These are phyloP conservation scores for Saccostrea echinata DNA, from an alignment of 1,140 invertebrate genomes.

Conservation along the genomic window DNA sequence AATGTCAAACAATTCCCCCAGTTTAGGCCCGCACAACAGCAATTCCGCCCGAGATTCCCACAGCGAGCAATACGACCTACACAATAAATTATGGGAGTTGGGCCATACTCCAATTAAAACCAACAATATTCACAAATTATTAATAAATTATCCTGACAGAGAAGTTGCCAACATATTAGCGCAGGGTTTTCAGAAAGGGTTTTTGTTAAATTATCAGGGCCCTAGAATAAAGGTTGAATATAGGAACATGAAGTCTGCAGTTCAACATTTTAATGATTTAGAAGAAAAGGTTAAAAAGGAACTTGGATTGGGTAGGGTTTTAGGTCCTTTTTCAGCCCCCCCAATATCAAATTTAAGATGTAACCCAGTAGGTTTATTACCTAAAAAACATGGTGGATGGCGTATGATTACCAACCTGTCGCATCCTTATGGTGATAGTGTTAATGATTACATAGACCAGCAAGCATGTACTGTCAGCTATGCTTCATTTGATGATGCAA, in stretches of 20 bases:
- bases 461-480: too few species aligned
- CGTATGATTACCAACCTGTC: too few species aligned
- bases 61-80: too few species aligned
- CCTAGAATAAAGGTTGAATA: too few species aligned
- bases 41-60: neutral
- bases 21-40: neutral
- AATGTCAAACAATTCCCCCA: neutral
- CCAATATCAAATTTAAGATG: slow-evolving; percentile 40
- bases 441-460: too few species aligned
- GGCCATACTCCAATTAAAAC: neutral
- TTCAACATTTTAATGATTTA: neutral
- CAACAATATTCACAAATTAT: slow-evolving; percentile 20
- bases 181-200: too few species aligned
- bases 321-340: slow-evolving; percentile 1
- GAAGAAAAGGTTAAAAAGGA: neutral
- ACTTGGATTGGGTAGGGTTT: neutral
- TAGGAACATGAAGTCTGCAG: slow-evolving; percentile 10
- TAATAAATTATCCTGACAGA: slow-evolving; percentile 43
- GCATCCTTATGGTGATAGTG: too few species aligned
- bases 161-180: too few species aligned
- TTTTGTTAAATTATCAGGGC: too few species aligned
- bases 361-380: too few species aligned
- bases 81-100: too few species aligned
- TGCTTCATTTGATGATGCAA: slow-evolving; percentile 33
- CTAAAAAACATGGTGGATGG: too few species aligned